Evolutionary conservation across 2,888 invertebrate species (phyloP), one percentile per base, ranked within the genome.

Genomic region (Tenthredo amoena): DNA sequence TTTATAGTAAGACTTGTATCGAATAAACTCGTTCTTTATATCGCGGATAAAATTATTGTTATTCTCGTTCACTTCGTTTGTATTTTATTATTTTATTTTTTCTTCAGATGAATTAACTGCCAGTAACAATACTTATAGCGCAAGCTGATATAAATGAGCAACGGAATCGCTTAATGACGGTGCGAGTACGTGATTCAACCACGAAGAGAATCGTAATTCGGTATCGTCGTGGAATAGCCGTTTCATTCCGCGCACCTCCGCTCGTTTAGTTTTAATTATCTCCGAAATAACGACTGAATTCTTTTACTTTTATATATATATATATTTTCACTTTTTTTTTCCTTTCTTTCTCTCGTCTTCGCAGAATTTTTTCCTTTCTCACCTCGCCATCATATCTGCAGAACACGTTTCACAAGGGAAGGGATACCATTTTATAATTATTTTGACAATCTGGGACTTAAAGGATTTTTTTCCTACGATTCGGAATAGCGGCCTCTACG

Each of bases 361-460:
- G 12, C 58, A 58, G 21, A 21, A 21, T 58, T 58, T 58, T 21
- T 58, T 9, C 58, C 21, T 21, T 26, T 12, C 18, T 62, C 12
- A 26, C 18, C 68, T 68, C 68, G 12, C 18, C 62, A 21, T 68
- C 68, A 68, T 68, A 68, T 68, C 68, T 68, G 68, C 68, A 34
- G 34, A 34, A 34, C 68, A 68, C 68, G 68, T 68, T 68, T 34
- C 68, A 47, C 47, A 15, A 34, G 68, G 34, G 68, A 68, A 18
- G 68, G 34, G 68, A 68, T 15, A 6, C 18, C 34, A 88, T 91
- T 91, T 91, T 90, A 91, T 91, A 91, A 92, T 92, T 92, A 92
- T 91, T 90, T 90, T 88, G 89, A 89, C 90, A 90, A 91, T 90
- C 89, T 88, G 85, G 89, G 89, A 90, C 88, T 90, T 89, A 88